Conservation (phyloP, 2,113 vertebrate species). For the Lynx canadensis region DNA sequence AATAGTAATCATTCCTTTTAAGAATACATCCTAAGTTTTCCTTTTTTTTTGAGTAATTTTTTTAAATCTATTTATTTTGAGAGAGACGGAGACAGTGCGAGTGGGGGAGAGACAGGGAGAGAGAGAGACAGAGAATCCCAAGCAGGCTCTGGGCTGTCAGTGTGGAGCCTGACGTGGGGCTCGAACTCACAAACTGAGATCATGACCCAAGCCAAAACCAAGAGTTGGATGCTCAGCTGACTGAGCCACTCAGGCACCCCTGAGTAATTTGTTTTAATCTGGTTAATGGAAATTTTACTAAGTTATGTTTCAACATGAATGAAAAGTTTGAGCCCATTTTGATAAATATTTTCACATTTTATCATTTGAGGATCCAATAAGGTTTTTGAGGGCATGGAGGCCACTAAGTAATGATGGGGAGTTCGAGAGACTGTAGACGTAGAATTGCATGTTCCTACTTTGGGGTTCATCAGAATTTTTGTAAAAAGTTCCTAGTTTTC, state of each 20-base stretch:
- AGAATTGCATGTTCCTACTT: background rate
- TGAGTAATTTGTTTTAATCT: background rate
- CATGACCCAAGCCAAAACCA: no score
- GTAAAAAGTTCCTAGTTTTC: background rate
- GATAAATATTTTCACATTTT: background rate
- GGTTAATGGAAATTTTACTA: background rate
- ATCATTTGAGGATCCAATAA: background rate
- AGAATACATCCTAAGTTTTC: background rate
- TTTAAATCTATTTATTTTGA: no score
- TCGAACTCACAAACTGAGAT: no score
- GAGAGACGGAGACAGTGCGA: no score
- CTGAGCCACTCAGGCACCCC: no score
- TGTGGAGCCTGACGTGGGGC: no score
- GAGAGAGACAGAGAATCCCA: no score
- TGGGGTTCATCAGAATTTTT: background rate
- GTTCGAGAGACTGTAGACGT: background rate
- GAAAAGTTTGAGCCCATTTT: background rate
- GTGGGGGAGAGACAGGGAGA: no score
- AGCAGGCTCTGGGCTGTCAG: no score
- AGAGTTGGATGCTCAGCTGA: no score
- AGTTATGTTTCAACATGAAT: background rate
- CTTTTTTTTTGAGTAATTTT: conserved; percentile 21
- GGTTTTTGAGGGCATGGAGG: background rate
- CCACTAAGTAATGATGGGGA: background rate
- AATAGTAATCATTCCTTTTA: background rate